Evolutionary conservation across 2,888 invertebrate genomes (phyloP), one percentile per base, ranked within the genome.

Genomic region (Iphiclides podalirius): DNA sequence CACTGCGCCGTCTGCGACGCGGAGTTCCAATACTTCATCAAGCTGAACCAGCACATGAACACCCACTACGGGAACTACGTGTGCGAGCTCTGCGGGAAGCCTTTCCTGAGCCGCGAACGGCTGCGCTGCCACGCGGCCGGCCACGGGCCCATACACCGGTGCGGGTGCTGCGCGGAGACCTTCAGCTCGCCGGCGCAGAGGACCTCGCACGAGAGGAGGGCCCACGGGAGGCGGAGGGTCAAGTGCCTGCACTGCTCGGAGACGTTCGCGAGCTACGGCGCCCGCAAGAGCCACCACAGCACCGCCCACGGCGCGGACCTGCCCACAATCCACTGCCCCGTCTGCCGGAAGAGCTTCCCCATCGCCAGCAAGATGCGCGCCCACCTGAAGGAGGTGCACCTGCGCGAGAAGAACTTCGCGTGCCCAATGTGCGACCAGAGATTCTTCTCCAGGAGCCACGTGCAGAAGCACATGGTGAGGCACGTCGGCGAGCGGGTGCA

Each of bases 381-480:
- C 0, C 88, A 88, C 55, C 43, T 81, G 1, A 80, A 79, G 44
- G 80, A 81, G 33, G 86, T 90, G 0, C 90, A 90, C 44, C 64
- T 86, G 0, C 70, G 72, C 1, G 88, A 87, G 60, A 85, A 78
- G 60, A 81, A 87, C 39, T 90, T 77, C 38, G 53, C 77, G 0
- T 91, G 90, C 40, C 58, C 78, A 0, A 67, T 90, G 52, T 91
- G 90, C 49, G 90, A 86, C 0, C 82, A 82, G 31, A 80, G 75
- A 46, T 91, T 91, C 55, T 90, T 89, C 44, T 89, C 89, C 0
- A 80, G 73, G 2, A 83, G 85, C 0, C 88, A 86, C 35, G 76
- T 91, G 0, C 82, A 86, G 20, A 86, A 88, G 15, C 91, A 91
- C 43, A 88, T 90, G 84, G 59, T 89, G 0, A 87, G 81, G 17